Conservation (phyloP, 2,888 invertebrate genomes). For the Eupithecia tripunctaria region DNA sequence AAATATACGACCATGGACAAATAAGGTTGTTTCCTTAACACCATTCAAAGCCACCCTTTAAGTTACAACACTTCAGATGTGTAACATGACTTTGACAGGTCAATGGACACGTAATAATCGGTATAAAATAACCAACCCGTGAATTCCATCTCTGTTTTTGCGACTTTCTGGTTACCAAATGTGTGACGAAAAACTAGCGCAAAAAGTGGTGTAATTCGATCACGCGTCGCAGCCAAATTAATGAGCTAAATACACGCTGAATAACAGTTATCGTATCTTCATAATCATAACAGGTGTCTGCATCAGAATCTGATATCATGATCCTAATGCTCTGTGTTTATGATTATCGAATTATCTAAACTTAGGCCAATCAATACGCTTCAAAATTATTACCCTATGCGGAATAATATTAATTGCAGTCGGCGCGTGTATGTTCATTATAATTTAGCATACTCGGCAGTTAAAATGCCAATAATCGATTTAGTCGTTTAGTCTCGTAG, state of each 20-base stretch:
- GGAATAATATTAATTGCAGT: not conserved
- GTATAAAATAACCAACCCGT: not conserved
- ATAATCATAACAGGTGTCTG: not conserved
- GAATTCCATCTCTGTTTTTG: conserved; percentile 19
- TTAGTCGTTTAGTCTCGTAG: not conserved
- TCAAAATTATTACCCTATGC: not conserved
- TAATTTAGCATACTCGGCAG: not conserved
- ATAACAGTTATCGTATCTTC: conserved; percentile 6
- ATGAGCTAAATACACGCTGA: conserved; percentile 8
- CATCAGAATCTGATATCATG: not conserved
- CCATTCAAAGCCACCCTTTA: too few relatives aligned
- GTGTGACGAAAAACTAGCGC: conserved; percentile 16
- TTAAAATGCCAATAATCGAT: not conserved
- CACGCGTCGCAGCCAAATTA: conserved; percentile 22
- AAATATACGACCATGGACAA: too few relatives aligned
- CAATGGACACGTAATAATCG: not conserved
- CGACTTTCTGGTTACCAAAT: conserved; percentile 32
- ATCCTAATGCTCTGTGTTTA: not conserved
- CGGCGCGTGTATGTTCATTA: not conserved
- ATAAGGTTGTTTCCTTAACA: too few relatives aligned
- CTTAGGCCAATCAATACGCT: not conserved
- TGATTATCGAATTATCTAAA: not conserved
- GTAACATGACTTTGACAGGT: not conserved
- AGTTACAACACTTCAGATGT: too few relatives aligned
- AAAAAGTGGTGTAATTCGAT: conserved; percentile 23